Conservation (phyloP, 2,113 vertebrate species). For the Myrmecobius fasciatus region DNA sequence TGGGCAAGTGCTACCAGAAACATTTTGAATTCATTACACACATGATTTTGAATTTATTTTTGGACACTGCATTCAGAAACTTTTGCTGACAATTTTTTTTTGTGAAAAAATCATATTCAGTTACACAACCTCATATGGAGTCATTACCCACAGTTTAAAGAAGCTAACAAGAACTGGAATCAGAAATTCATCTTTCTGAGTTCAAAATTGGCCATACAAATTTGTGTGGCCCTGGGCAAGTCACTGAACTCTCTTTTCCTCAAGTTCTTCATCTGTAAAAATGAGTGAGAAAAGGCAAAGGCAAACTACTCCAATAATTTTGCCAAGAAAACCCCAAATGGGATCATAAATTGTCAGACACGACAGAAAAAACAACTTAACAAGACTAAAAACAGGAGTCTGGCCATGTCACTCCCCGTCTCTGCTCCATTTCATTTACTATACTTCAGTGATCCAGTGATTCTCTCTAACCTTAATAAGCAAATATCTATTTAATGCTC, state of each 20-base stretch:
- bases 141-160: too few relatives aligned
- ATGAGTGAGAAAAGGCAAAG: not conserved
- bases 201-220: not conserved
- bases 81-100: too few relatives aligned
- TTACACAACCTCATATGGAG: too few relatives aligned
- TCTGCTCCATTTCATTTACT: not conserved
- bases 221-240: not conserved
- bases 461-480: not conserved
- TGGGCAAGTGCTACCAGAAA: too few relatives aligned
- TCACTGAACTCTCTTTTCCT: not conserved
- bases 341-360: not conserved
- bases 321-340: not conserved
- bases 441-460: not conserved
- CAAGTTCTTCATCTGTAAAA: not conserved
- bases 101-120: too few relatives aligned
- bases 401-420: not conserved
- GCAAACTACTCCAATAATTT: not conserved
- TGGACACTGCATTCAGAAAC: too few relatives aligned
- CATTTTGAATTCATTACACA: too few relatives aligned
- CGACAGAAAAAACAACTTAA: not conserved
- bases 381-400: not conserved
- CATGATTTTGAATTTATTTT: too few relatives aligned
- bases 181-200: not conserved
- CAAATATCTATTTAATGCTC: not conserved
- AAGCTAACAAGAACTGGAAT: not conserved